Percentiles rank a stretch among this genome's conserved stretches.
These are phyloP conservation scores for Rhinolophus sinicus DNA, from an alignment of 2,113 vertebrate genomes.

Conservation along the genomic window DNA sequence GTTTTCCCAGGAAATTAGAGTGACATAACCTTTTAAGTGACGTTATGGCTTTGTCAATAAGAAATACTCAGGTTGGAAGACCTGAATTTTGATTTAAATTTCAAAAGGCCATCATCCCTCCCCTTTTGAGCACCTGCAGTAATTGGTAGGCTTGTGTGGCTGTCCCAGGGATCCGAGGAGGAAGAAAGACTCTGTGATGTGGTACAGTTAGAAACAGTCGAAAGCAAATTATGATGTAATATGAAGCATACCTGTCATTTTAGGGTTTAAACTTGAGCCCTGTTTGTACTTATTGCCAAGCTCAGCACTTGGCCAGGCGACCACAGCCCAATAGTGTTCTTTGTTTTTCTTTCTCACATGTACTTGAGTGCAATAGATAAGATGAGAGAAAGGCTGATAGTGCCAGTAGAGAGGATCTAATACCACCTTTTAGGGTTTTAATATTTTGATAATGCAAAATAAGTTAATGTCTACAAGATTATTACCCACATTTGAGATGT, in stretches of 20 bases:
- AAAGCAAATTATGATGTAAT: neutral
- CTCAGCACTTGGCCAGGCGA: neutral
- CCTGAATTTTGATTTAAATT: conserved; percentile 28
- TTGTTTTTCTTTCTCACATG: neutral
- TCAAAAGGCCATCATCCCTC: neutral
- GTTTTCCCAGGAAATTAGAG: neutral
- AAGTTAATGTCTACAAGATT: neutral
- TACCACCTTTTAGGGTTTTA: neutral
- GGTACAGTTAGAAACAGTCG: neutral
- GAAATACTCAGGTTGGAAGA: neutral
- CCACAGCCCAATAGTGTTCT: neutral
- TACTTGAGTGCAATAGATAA: neutral
- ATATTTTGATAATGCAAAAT: conserved; percentile 32
- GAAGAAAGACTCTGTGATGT: conserved; percentile 13
- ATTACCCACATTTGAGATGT: neutral
- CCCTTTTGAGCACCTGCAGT: neutral
- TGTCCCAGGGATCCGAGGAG: neutral
- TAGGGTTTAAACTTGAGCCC: neutral
- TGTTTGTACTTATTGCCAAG: neutral
- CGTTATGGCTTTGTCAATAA: neutral
- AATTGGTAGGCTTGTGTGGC: neutral
- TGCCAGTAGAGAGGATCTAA: neutral
- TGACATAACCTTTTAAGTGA: neutral
- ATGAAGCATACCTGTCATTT: neutral
- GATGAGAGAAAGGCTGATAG: neutral